phyloP scores from a whole-genome alignment of 2,888 invertebrate species.

The Chrysodeixis includens region DNA sequence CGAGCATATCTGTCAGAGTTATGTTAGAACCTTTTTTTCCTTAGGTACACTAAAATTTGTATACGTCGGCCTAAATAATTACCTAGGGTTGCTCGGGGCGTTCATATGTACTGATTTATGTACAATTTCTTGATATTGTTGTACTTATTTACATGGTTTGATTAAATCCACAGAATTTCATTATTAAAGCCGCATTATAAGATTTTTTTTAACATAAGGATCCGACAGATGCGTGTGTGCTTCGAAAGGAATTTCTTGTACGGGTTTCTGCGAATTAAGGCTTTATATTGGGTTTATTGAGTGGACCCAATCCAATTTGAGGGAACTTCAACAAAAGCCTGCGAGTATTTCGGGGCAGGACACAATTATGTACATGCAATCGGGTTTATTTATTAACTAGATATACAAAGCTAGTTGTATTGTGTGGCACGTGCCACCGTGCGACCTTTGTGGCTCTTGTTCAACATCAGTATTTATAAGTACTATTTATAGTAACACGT shows the following conservation, averaged over 20 bases:
- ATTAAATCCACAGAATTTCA: background rate
- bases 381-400: background rate
- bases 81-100: background rate
- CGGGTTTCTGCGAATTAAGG: background rate
- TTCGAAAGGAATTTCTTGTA: background rate
- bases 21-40: background rate
- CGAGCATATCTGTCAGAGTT: background rate
- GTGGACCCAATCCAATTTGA: constrained; percentile 4
- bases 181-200: background rate
- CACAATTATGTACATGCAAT: background rate
- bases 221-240: background rate
- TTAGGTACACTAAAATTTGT: background rate
- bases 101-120: too few relatives aligned
- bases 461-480: background rate
- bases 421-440: background rate
- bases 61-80: background rate
- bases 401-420: background rate
- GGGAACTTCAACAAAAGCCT: background rate
- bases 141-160: background rate
- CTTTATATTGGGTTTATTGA: constrained; percentile 4
- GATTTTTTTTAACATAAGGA: background rate
- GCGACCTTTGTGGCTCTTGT: background rate
- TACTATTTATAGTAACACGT: background rate
- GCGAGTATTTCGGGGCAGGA: background rate
- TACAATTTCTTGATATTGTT: background rate